Percentiles rank a stretch among this genome's conserved stretches.
Evolutionary conservation across 1,140 invertebrate genomes (phyloP).

Genomic region (Notospermus geniculatus): DNA sequence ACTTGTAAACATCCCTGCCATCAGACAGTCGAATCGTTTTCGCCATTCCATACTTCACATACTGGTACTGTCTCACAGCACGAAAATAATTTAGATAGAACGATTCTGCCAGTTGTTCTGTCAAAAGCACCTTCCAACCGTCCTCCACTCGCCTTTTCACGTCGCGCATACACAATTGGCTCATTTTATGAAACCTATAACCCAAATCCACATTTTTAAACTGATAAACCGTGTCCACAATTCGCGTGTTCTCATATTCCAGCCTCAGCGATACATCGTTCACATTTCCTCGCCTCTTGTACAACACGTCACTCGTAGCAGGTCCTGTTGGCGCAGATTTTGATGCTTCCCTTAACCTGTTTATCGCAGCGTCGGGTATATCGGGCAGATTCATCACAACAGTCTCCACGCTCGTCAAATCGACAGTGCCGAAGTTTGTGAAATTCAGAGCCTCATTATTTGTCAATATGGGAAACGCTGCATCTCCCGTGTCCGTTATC

Average conservation of each 20-base stretch:
- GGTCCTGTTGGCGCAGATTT: not conserved
- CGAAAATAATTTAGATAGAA: constrained; percentile 8
- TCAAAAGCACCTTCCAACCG: constrained; percentile 6
- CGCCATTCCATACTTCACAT: constrained; percentile 9
- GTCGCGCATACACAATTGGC: constrained; percentile 6
- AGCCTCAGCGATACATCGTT: constrained; percentile 2
- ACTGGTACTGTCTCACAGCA: constrained; percentile 8
- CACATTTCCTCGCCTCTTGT: not conserved
- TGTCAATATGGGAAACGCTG: constrained; percentile 5
- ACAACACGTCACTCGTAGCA: constrained; percentile 10
- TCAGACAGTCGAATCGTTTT: constrained; percentile 7
- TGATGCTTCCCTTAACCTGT: not conserved
- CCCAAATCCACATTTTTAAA: constrained; percentile 5
- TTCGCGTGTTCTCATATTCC: not conserved
- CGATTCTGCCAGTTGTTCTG: constrained; percentile 4
- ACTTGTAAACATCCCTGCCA: constrained; percentile 6
- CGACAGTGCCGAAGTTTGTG: constrained; percentile 5
- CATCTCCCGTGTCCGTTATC: constrained; percentile 6
- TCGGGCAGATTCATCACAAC: constrained; percentile 4
- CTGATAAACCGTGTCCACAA: constrained; percentile 8
- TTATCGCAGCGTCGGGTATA: not conserved
- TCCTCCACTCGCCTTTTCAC: constrained; percentile 3
- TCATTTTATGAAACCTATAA: constrained; percentile 6
- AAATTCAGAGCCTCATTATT: constrained; percentile 6
- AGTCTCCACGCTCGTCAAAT: constrained; percentile 5